These are phyloP conservation scores for Staurois parvus DNA, from an alignment of 2,797 vertebrate genomes.

Conservation along the genomic window DNA sequence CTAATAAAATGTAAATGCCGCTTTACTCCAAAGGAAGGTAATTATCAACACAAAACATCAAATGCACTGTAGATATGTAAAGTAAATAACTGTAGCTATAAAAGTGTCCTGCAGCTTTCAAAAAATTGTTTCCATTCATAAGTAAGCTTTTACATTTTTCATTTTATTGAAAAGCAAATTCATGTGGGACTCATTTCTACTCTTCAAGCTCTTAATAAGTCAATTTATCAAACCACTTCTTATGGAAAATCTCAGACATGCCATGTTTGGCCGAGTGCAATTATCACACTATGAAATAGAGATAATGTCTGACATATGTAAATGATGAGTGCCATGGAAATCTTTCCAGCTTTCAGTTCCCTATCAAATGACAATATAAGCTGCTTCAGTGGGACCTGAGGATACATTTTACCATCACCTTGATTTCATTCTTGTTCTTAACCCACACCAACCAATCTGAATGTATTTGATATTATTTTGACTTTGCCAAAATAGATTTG, in stretches of 20 bases:
- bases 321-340: slow-evolving; percentile 74
- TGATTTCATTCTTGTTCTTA: too few relatives aligned
- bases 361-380: slow-evolving; percentile 64
- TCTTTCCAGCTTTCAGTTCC: slow-evolving; percentile 68
- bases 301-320: slow-evolving; percentile 65
- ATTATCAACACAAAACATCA: slow-evolving; percentile 74
- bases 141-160: slow-evolving; percentile 72
- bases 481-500: too few relatives aligned
- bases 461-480: too few relatives aligned
- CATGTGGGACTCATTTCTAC: slow-evolving; percentile 74
- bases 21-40: slow-evolving; percentile 24
- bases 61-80: slow-evolving; percentile 69
- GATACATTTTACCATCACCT: not conserved
- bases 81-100: slow-evolving; percentile 69
- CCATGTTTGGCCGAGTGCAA: slow-evolving; percentile 66
- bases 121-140: slow-evolving; percentile 79
- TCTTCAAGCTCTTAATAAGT: slow-evolving; percentile 71
- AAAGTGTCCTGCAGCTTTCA: slow-evolving; percentile 70
- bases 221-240: slow-evolving; percentile 71
- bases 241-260: slow-evolving; percentile 70
- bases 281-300: slow-evolving; percentile 66
- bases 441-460: too few relatives aligned
- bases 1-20: not conserved
- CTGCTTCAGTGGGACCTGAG: slow-evolving; percentile 7
- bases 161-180: slow-evolving; percentile 68